Base-by-base conservation (phyloP, 1,140 invertebrate species). In the Calosoma granatense region DNA sequence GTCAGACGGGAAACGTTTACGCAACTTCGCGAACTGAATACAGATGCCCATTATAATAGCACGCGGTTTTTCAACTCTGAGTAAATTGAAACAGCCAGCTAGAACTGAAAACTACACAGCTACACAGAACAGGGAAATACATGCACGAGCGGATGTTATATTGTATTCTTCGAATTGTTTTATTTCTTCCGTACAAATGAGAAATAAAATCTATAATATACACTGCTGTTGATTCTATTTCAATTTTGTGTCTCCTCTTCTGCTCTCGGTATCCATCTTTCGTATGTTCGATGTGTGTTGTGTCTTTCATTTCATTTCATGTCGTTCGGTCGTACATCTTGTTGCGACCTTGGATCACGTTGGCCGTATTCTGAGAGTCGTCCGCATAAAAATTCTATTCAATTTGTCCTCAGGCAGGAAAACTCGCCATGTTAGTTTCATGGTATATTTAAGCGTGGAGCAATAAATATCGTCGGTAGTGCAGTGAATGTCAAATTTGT, bases 401-500 rank as follows among this genome's bases (percentile, higher is more conserved):
- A 47, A 47, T 47, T 47, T 47, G 41, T 47, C 41, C 17, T 17
- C 3, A 17, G 41, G 41, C 17, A 47, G 41, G 41, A 47, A 47
- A 47, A 47, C 41, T 47, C 41, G 17, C 41, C 41, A 47, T 47
- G 41, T 47, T 47, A 47, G 9, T 47, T 47, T 47, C 41, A 47
- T 47, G 41, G 41, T 47, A 12, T 47, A 47, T 47, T 47, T 47
- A 47, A 47, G 53, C 51, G 22, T 6, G 19, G 6, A 36, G 54
- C 20, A 22, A 59, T 30, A 55, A 52, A 53, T 59, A 52, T 26
- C 26, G n/a, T 20, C 41, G 17, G 22, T n/a, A 54, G 58, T 51
- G 22, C 39, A 20, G 41, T 55, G 54, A 59, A 59, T 55, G 57
- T 59, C 57, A 55, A 59, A 59, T 59, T 59, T 59, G 57, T 39